Conservation (phyloP, 1,140 invertebrate species). For the Drosophila rufa region DNA sequence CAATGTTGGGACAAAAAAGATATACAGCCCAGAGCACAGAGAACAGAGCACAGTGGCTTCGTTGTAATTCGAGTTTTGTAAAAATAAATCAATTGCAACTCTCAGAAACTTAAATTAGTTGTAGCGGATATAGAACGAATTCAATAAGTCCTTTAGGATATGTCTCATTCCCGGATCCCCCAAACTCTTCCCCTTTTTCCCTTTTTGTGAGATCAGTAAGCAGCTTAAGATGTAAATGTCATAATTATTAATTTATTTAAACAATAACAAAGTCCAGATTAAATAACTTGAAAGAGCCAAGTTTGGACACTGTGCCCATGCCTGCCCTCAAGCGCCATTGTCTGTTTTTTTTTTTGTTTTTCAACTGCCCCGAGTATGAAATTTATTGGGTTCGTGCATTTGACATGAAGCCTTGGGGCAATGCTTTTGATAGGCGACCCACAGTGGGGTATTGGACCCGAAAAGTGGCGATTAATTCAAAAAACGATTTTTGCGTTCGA, state of each 20-base stretch:
- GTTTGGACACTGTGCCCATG: conserved; percentile 27
- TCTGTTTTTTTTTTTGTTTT: conserved; percentile 35
- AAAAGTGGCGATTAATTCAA: no score
- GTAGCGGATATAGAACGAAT: no score
- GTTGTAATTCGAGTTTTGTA: background rate
- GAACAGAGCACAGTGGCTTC: background rate
- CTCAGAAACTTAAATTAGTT: no score
- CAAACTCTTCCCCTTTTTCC: no score
- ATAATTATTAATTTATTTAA: background rate
- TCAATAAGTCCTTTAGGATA: no score
- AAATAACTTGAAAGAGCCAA: no score
- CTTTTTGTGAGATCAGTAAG: no score
- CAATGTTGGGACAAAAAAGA: conserved; percentile 3
- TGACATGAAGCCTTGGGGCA: conserved; percentile 77
- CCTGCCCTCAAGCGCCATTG: conserved; percentile 55
- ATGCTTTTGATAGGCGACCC: conserved; percentile 60
- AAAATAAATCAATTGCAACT: background rate
- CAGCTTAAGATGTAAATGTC: background rate
- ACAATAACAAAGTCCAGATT: no score
- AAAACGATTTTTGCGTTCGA: no score
- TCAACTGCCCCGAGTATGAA: conserved; percentile 50
- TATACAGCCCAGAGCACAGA: background rate
- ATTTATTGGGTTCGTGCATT: conserved; percentile 77
- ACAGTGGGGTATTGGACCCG: no score
- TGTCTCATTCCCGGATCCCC: no score